Percentiles rank a stretch among this genome's conserved stretches.
Evolutionary conservation across 30 jellyfish, hydroid and myxozoan species (phyloP).

Genomic region (Cassiopea andromeda): DNA sequence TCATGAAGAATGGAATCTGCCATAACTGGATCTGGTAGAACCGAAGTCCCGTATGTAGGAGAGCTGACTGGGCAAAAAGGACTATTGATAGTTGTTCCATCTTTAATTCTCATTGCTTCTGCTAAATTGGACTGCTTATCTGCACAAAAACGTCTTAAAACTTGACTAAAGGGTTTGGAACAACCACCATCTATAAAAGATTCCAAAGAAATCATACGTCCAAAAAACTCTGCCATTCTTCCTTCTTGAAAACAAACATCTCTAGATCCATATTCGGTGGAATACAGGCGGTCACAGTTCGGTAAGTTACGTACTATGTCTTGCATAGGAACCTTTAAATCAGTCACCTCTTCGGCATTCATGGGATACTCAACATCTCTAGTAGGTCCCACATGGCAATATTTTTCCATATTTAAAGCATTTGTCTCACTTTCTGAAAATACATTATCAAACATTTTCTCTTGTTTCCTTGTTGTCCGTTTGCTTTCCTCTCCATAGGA

Average conservation of each 20-base stretch:
- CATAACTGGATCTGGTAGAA: background rate
- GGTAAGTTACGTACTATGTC: too few species aligned
- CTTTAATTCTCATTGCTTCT: background rate
- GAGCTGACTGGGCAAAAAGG: background rate
- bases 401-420: too few species aligned
- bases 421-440: too few species aligned
- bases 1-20: background rate
- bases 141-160: background rate
- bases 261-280: background rate
- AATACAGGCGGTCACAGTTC: background rate
- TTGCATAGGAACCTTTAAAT: too few species aligned
- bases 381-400: too few species aligned
- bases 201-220: background rate
- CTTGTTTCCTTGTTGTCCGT: too few species aligned
- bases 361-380: too few species aligned
- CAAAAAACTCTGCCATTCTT: background rate
- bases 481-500: too few species aligned
- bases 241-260: background rate
- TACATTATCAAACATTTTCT: too few species aligned
- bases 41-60: background rate
- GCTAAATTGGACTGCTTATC: background rate
- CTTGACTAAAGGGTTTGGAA: background rate
- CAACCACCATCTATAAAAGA: background rate
- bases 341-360: too few species aligned
- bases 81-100: background rate